These are phyloP conservation scores for Aix galericulata DNA, from an alignment of 2,113 vertebrate species.

Conservation along the genomic window DNA sequence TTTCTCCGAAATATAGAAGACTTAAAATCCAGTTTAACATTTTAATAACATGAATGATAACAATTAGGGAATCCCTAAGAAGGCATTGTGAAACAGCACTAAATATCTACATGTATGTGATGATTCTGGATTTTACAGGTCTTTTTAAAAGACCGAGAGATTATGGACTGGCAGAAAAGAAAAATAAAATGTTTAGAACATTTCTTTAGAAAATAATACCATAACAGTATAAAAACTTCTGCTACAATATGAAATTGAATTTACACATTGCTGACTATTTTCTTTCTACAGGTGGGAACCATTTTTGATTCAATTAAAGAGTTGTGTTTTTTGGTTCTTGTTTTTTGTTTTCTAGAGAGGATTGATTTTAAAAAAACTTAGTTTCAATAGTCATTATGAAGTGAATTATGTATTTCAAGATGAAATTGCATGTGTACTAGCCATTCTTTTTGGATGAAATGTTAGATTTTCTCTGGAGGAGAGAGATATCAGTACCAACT, in stretches of 20 bases:
- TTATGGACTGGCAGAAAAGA: not conserved
- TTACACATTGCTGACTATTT: not conserved
- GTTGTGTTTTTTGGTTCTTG: not conserved
- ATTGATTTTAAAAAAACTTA: not conserved
- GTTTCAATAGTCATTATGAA: not conserved
- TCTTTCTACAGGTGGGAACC: not conserved
- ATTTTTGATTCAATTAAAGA: not conserved
- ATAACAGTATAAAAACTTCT: not conserved
- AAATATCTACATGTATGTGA: not conserved
- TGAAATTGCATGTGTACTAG: not conserved
- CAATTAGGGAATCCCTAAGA: not conserved
- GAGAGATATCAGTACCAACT: not conserved
- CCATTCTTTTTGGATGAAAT: not conserved
- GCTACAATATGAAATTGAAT: not conserved
- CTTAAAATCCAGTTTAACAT: not conserved
- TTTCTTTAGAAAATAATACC: not conserved
- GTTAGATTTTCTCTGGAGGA: not conserved
- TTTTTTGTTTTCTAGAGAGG: not conserved
- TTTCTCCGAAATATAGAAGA: not conserved
- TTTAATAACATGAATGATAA: not conserved
- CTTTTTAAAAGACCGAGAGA: not conserved
- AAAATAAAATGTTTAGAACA: not conserved
- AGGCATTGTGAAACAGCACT: not conserved
- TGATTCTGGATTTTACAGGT: not conserved
- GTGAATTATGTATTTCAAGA: not conserved